Evolutionary conservation across 2,888 invertebrate species (phyloP).

Genomic region (Microctonus aethiopoides): DNA sequence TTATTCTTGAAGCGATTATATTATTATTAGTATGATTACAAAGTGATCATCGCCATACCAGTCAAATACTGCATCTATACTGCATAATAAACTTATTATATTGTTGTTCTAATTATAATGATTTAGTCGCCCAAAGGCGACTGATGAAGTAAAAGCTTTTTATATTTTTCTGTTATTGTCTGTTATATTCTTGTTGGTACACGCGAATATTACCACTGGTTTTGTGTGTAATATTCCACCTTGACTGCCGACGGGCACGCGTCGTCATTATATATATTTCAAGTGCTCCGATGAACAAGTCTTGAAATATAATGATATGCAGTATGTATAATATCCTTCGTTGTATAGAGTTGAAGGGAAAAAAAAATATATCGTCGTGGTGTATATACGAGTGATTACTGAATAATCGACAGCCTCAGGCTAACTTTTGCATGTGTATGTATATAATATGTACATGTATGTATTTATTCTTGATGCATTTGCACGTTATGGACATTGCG

Average conservation of each 20-base stretch:
- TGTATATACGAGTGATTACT: conserved; percentile 43
- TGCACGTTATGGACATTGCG: conserved; percentile 8
- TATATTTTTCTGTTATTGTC: conserved; percentile 29
- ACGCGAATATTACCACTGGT: conserved; percentile 32
- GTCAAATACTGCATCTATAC: conserved; percentile 1
- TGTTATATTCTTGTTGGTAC: conserved; percentile 8
- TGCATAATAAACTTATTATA: conserved; percentile 46
- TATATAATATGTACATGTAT: background rate
- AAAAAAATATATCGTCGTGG: background rate
- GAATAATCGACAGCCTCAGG: conserved; percentile 55
- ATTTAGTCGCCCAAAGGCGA: conserved; percentile 38
- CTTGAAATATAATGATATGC: conserved; percentile 28
- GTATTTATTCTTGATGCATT: background rate
- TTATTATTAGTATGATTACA: background rate
- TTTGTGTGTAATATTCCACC: conserved; percentile 24
- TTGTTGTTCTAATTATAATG: conserved; percentile 52
- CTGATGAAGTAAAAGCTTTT: conserved; percentile 1
- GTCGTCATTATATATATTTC: conserved; percentile 49
- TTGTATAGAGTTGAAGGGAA: background rate
- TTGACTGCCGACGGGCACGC: conserved; percentile 46
- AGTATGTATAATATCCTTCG: conserved; percentile 11
- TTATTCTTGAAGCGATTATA: background rate
- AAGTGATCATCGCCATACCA: background rate
- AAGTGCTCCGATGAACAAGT: conserved; percentile 19
- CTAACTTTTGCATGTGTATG: conserved; percentile 10